These are phyloP conservation scores for Polia nebulosa DNA, from an alignment of 2,888 invertebrate genomes.

Conservation along the genomic window DNA sequence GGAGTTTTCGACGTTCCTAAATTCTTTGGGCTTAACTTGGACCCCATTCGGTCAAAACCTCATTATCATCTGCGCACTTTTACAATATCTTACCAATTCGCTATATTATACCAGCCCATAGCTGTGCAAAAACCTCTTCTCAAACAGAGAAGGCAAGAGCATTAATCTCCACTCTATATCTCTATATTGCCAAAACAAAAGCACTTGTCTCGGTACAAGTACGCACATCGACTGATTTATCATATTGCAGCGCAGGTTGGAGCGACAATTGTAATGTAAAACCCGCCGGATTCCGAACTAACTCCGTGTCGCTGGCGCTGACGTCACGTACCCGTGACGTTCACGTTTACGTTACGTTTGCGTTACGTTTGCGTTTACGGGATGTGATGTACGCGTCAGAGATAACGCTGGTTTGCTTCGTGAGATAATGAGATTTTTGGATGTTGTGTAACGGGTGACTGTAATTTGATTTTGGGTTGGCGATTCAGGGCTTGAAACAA, in stretches of 20 bases:
- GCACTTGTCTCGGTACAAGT: constrained; percentile 69
- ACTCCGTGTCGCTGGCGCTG: constrained; percentile 57
- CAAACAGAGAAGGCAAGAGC: neutral
- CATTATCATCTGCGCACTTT: neutral
- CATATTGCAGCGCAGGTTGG: constrained; percentile 82
- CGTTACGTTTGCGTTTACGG: constrained; percentile 54
- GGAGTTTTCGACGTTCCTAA: too few species aligned
- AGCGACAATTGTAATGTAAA: constrained; percentile 86
- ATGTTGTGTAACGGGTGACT: constrained; percentile 3
- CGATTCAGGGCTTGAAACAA: neutral
- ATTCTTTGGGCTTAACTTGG: too few species aligned
- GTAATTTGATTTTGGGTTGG: neutral
- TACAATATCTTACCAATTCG: neutral
- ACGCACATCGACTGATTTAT: constrained; percentile 82
- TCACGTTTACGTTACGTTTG: constrained; percentile 51
- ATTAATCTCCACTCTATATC: neutral
- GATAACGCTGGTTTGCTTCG: constrained; percentile 47
- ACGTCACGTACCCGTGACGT: constrained; percentile 60
- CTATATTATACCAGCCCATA: neutral
- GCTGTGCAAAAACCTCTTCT: neutral
- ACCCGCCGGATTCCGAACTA: constrained; percentile 71
- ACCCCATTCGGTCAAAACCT: neutral
- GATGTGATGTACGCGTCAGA: constrained; percentile 52
- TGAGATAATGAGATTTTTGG: constrained; percentile 36
- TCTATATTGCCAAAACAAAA: neutral